Evolutionary conservation across 1,140 invertebrate genomes (phyloP).

Genomic region (Tetragnatha versicolor): DNA sequence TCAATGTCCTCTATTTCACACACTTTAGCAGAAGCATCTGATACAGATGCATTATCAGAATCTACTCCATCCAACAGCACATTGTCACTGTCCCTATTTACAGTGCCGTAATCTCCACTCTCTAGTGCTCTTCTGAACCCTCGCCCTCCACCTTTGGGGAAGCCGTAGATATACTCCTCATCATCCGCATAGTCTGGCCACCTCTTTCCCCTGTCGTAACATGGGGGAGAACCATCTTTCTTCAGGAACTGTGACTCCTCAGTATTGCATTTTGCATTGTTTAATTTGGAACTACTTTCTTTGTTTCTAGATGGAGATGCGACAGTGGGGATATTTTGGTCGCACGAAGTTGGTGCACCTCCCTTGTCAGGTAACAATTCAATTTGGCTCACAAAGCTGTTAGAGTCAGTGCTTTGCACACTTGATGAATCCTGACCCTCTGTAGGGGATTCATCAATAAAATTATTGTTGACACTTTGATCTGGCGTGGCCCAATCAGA

Average conservation of each 20-base stretch:
- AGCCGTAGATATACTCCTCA: conserved; percentile 38
- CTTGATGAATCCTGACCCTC: conserved; percentile 49
- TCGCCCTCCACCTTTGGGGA: conserved; percentile 31
- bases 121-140: conserved; percentile 42
- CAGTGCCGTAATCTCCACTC: conserved; percentile 40
- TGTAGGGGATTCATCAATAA: conserved; percentile 46
- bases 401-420: conserved; percentile 53
- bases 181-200: conserved; percentile 38
- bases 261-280: conserved; percentile 1
- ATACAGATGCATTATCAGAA: conserved; percentile 39
- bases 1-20: conserved; percentile 43
- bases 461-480: conserved; percentile 33
- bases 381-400: conserved; percentile 47
- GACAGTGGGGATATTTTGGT: conserved; percentile 5
- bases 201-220: not conserved
- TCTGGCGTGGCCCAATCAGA: conserved; percentile 80
- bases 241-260: conserved; percentile 16
- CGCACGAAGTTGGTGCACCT: not conserved
- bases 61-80: conserved; percentile 36
- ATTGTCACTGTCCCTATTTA: conserved; percentile 22
- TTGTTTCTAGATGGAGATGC: not conserved
- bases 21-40: conserved; percentile 34
- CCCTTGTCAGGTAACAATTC: conserved; percentile 23
- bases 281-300: not conserved
- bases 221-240: conserved; percentile 27